These are phyloP conservation scores for Willowsia nigromaculata DNA, from an alignment of 2,888 invertebrate genomes.

Conservation along the genomic window DNA sequence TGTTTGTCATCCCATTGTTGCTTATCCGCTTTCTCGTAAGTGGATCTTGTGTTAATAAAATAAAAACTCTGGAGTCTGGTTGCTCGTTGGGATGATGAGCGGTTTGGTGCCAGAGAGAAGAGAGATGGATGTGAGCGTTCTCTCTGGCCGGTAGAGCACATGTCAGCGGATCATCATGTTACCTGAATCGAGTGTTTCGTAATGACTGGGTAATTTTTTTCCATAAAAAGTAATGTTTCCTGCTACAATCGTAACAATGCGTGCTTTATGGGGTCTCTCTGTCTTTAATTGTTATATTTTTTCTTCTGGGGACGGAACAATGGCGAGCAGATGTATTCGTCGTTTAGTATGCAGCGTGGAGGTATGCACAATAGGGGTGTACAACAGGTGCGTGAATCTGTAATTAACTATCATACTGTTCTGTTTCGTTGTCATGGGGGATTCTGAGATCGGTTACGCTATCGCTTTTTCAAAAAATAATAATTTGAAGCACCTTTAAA, in stretches of 20 bases:
- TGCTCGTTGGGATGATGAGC: not conserved
- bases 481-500: too few species aligned
- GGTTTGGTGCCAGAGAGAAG: not conserved
- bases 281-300: too few species aligned
- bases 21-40: constrained; percentile 56
- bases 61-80: too few species aligned
- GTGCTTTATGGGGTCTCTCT: constrained; percentile 5
- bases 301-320: too few species aligned
- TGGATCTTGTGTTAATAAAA: constrained; percentile 2
- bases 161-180: not conserved
- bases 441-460: not conserved
- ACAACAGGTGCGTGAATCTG: constrained; percentile 62
- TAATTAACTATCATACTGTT: constrained; percentile 54
- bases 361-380: not conserved
- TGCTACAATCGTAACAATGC: not conserved
- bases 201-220: constrained; percentile 46
- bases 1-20: constrained; percentile 74
- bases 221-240: constrained; percentile 66
- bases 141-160: not conserved
- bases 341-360: constrained; percentile 13
- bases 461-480: not conserved
- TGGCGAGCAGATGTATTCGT: too few species aligned
- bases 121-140: not conserved
- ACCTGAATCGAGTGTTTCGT: not conserved
- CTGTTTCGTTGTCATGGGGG: not conserved